phyloP scores from a whole-genome alignment of 2,888 invertebrate genomes.

The Andrena marginata region DNA sequence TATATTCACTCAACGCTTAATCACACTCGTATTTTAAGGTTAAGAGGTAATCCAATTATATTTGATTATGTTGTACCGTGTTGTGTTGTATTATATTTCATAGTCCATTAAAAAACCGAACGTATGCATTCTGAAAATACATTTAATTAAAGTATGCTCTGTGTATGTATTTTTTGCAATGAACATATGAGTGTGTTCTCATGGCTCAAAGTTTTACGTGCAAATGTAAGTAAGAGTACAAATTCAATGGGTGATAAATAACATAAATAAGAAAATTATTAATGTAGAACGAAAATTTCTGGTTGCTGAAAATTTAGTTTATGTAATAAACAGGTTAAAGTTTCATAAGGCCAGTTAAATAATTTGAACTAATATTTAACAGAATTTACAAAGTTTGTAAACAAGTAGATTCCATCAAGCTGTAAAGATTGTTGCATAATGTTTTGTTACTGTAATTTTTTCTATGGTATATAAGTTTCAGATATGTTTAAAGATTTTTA shows the following conservation, averaged over 20 bases:
- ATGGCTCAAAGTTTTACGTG: conserved; percentile 38
- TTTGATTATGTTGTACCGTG: conserved; percentile 29
- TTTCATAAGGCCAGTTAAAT: neutral
- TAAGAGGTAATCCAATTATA: conserved; percentile 63
- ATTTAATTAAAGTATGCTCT: conserved; percentile 2
- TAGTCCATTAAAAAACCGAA: neutral
- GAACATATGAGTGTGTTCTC: conserved; percentile 9
- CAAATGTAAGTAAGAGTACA: conserved; percentile 10
- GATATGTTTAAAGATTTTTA: neutral
- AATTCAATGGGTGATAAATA: neutral
- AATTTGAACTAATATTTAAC: neutral
- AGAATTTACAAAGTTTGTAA: neutral
- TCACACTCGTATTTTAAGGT: conserved; percentile 52
- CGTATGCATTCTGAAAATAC: conserved; percentile 15
- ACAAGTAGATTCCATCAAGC: neutral
- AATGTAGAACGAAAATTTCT: neutral
- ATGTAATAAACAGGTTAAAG: neutral
- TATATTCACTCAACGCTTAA: conserved; percentile 34
- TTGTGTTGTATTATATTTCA: neutral
- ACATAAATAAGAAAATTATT: conserved; percentile 1
- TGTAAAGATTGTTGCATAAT: neutral
- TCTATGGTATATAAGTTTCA: neutral
- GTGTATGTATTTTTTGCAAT: conserved; percentile 4
- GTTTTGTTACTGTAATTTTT: neutral
- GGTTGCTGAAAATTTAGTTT: conserved; percentile 2